Conservation (phyloP, 2,888 invertebrate genomes). For the Branchipolynoe longqiensis region DNA sequence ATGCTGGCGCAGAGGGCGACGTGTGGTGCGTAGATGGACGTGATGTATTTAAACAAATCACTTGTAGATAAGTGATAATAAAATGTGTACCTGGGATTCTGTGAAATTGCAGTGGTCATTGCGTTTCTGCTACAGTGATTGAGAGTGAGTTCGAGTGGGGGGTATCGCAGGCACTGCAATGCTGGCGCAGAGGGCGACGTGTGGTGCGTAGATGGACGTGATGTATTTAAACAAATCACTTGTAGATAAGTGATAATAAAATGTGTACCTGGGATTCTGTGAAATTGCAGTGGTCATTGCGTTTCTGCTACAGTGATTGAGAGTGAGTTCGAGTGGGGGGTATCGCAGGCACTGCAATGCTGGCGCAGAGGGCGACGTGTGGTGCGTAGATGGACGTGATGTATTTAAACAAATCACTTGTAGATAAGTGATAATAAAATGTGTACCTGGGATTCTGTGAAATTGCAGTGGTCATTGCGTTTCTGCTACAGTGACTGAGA, state of each 20-base stretch:
- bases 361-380: constrained; percentile 19
- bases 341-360: background rate
- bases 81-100: background rate
- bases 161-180: background rate
- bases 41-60: constrained; percentile 89
- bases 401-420: no score
- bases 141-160: background rate
- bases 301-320: background rate
- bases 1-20: background rate
- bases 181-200: background rate
- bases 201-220: constrained; percentile 85
- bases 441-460: background rate
- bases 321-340: background rate
- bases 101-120: background rate
- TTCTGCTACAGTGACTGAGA: background rate
- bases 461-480: background rate
- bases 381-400: constrained; percentile 86
- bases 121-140: background rate
- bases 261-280: background rate
- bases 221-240: no score
- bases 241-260: no score
- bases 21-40: constrained; percentile 84
- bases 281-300: background rate
- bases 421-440: no score
- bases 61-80: no score